These are phyloP conservation scores for Mormyrus lacerda DNA, from an alignment of 2,113 vertebrate genomes.

Conservation along the genomic window DNA sequence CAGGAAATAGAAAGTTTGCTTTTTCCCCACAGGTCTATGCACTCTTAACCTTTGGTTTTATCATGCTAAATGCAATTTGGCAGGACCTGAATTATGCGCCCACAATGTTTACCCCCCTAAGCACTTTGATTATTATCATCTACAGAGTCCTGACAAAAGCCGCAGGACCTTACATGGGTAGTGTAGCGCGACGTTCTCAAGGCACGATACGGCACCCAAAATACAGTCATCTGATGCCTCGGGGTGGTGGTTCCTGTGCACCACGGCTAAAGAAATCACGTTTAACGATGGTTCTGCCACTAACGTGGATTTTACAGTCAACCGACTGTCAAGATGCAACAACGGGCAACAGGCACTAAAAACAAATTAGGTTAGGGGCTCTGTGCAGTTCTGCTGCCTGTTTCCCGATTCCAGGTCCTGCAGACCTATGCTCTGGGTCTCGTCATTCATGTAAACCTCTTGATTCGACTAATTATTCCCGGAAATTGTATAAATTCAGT, in stretches of 20 bases:
- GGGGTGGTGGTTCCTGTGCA: not conserved
- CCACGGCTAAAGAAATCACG: not conserved
- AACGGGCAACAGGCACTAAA: not conserved
- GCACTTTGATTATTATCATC: constrained; percentile 6
- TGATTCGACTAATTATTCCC: not conserved
- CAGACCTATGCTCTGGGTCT: not conserved
- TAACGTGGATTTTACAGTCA: not conserved
- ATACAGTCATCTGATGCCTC: not conserved
- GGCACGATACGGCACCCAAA: not conserved
- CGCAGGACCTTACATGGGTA: not conserved
- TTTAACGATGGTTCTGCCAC: not conserved
- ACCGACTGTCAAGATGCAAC: not conserved
- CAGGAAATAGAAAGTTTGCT: not conserved
- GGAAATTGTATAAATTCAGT: not conserved
- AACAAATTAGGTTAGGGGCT: not conserved
- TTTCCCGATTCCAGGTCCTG: not conserved
- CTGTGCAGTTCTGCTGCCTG: not conserved
- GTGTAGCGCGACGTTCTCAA: not conserved
- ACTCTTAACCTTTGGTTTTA: constrained; percentile 8
- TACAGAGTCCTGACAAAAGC: not conserved
- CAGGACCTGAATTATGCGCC: not conserved
- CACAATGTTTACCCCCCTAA: not conserved
- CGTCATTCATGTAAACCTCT: not conserved
- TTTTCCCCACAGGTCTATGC: not conserved
- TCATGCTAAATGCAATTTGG: constrained; percentile 8